Base-by-base conservation (phyloP, 2,113 vertebrate species). In the Eubucco bourcierii region DNA sequence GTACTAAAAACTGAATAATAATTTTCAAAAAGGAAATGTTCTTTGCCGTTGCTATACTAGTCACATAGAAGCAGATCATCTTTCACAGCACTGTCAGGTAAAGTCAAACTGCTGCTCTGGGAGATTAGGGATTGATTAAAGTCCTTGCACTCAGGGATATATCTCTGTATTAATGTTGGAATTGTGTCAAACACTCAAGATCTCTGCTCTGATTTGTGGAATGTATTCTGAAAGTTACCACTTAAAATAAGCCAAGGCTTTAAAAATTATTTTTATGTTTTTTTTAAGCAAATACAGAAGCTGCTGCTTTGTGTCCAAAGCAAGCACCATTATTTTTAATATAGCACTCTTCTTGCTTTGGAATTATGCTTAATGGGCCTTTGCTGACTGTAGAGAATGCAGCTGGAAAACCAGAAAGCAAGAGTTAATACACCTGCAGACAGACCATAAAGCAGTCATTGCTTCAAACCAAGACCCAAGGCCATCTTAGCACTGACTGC, bases 121-220 rank as follows among this genome's bases (percentile, higher is more conserved):
- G 65, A 96, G 87, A 96, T 95, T 93, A 95, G 80, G 90, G 90
- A 94, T 41, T 91, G 93, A 91, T 94, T 92, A 82, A 93, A 64
- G 55, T 90, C 72, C 84, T 93, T 85, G 82, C 37, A 37, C 79
- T 87, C 84, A 78, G 68, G 75, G 83, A 91, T 87, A 87, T 85
- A 33, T 60, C 76, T 89, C 87, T 96, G 61, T 71, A 83, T 84
- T 91, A 64, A 91, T 90, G 82, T 77, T 46, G 75, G 88, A 91
- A 84, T 76, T 94, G 70, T 75, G 82, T 81, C 90, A 94, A 67
- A 71, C 39, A 59, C 31, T 12, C 31, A 52, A 86, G 64, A 90
- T 81, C 70, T 46, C 68, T 61, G 61, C 33, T 81, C 10, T 75
- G 71, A 85, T 85, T 77, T 95, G 79, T 89, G 63, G 75, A 80